Percentiles rank a stretch among this genome's conserved stretches.
Conservation (phyloP, 2,113 vertebrate genomes). For the Antidorcas marsupialis region DNA sequence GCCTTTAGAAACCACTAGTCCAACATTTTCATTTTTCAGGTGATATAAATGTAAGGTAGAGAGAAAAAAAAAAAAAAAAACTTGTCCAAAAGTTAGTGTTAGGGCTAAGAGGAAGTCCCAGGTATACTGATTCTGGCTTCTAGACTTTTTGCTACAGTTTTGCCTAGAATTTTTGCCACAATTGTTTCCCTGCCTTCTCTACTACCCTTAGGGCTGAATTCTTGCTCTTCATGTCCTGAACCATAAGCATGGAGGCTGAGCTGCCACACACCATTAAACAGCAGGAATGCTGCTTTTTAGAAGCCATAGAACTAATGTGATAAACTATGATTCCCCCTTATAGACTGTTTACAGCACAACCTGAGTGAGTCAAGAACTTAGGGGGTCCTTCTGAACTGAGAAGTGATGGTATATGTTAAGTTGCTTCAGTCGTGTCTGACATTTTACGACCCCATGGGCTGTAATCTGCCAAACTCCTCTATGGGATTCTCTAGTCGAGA, state of each 20-base stretch:
- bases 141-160: neutral
- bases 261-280: neutral
- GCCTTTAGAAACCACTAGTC: neutral
- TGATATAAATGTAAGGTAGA: neutral
- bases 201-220: neutral
- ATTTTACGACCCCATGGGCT: neutral
- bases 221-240: neutral
- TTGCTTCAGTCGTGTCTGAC: neutral
- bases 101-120: neutral
- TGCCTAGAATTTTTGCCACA: neutral
- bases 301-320: neutral
- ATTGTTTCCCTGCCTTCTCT: neutral
- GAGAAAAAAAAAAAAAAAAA: neutral
- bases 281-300: neutral
- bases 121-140: neutral
- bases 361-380: neutral
- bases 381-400: neutral
- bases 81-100: neutral
- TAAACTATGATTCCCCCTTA: neutral
- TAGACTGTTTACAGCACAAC: neutral
- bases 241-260: neutral
- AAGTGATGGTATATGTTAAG: neutral
- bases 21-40: neutral
- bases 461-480: neutral
- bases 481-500: neutral